Evolutionary conservation across 2,888 invertebrate species (phyloP).

Genomic region (Epistrophe grossulariae): DNA sequence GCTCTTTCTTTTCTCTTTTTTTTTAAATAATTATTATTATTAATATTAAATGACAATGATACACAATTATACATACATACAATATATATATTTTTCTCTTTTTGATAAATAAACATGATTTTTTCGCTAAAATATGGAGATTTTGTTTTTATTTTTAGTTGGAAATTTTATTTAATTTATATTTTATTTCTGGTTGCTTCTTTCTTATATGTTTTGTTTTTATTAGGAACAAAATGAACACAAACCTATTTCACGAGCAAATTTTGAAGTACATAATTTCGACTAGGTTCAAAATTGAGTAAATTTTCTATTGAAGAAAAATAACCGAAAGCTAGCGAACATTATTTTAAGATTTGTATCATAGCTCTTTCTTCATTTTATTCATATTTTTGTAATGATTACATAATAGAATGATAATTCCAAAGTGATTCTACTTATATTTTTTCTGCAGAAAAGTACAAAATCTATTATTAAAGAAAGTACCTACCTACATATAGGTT

Average conservation of each 20-base stretch:
- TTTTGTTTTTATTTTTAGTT: slow-evolving; percentile 38
- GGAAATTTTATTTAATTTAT: slow-evolving; percentile 1
- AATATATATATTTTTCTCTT: slow-evolving; percentile 70
- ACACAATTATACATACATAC: slow-evolving; percentile 68
- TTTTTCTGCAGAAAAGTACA: too few species aligned
- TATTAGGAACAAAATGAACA: neutral
- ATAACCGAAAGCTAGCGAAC: too few species aligned
- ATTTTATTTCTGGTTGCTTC: neutral
- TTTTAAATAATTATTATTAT: slow-evolving; percentile 52
- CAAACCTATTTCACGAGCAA: neutral
- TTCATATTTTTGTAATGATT: too few species aligned
- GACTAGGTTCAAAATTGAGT: too few species aligned
- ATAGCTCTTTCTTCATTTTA: too few species aligned
- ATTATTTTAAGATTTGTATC: too few species aligned
- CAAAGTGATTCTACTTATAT: too few species aligned
- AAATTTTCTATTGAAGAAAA: too few species aligned
- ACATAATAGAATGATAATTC: too few species aligned
- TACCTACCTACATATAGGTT: too few species aligned
- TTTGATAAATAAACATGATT: slow-evolving; percentile 75
- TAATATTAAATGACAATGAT: slow-evolving; percentile 74
- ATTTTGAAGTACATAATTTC: neutral
- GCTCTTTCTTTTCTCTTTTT: slow-evolving; percentile 56
- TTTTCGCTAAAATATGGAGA: slow-evolving; percentile 66
- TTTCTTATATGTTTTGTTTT: neutral
- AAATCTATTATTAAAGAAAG: too few species aligned